Percentiles rank a stretch among this genome's conserved stretches.
These are phyloP conservation scores for Lithophane semibrunnea DNA, from an alignment of 2,888 invertebrate genomes.

Conservation along the genomic window DNA sequence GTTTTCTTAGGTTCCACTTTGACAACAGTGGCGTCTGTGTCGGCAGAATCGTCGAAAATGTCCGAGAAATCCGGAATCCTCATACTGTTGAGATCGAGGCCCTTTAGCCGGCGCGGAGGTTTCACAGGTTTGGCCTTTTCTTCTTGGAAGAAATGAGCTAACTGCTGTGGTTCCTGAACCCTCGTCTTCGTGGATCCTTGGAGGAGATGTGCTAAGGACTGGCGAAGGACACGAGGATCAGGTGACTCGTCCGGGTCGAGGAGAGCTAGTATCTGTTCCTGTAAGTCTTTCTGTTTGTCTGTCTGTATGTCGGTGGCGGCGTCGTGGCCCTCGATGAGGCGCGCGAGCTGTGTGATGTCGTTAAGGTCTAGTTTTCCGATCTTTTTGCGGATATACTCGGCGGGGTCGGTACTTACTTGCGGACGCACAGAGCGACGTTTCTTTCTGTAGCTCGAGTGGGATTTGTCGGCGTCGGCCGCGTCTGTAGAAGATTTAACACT, in stretches of 20 bases:
- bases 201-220: conserved; percentile 79
- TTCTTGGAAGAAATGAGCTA: conserved; percentile 77
- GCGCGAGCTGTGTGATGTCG: conserved; percentile 83
- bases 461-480: conserved; percentile 83
- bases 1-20: conserved; percentile 66
- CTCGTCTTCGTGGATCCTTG: conserved; percentile 77
- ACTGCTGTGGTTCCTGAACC: conserved; percentile 70
- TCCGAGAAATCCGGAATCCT: conserved; percentile 73
- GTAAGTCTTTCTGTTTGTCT: conserved; percentile 81
- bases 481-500: conserved; percentile 66
- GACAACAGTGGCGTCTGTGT: conserved; percentile 79
- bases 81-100: conserved; percentile 76
- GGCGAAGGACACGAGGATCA: conserved; percentile 77
- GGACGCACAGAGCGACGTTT: conserved; percentile 82
- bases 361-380: conserved; percentile 85
- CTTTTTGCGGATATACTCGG: conserved; percentile 83
- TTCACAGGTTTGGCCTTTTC: conserved; percentile 72
- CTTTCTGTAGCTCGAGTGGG: conserved; percentile 84
- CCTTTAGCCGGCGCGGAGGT: conserved; percentile 80
- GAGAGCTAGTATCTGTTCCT: conserved; percentile 83
- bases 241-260: conserved; percentile 83
- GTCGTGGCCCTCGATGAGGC: conserved; percentile 85
- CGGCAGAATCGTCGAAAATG: conserved; percentile 77
- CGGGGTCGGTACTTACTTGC: conserved; percentile 87
- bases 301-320: conserved; percentile 66